Percentiles rank a stretch among this genome's conserved stretches.
These are phyloP conservation scores for Lutjanus erythropterus DNA, from an alignment of 2,113 vertebrate genomes.

Conservation along the genomic window DNA sequence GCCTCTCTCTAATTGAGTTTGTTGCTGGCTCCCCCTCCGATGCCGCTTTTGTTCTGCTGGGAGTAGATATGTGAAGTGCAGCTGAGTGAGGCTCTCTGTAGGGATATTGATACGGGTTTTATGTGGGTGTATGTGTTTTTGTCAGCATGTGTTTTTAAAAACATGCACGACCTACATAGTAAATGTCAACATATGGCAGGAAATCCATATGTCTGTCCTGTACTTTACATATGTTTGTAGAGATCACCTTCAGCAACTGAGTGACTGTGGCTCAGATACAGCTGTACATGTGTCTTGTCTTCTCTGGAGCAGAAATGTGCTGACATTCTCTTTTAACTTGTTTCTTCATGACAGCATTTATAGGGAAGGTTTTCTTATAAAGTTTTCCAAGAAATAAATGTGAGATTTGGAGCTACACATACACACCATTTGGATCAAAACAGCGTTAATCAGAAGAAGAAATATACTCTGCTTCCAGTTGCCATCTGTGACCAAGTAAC, in stretches of 20 bases:
- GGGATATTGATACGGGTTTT: constrained; percentile 45
- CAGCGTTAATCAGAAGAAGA: neutral
- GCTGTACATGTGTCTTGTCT: neutral
- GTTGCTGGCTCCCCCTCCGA: constrained; percentile 71
- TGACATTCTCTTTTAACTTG: neutral
- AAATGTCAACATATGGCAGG: constrained; percentile 37
- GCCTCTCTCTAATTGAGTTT: constrained; percentile 84
- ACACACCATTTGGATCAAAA: neutral
- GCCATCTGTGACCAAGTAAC: neutral
- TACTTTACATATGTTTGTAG: neutral
- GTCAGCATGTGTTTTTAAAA: constrained; percentile 27
- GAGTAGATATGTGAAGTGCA: constrained; percentile 69
- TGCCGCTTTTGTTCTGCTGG: constrained; percentile 63
- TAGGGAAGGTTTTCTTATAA: neutral
- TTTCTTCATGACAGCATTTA: neutral
- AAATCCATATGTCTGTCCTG: neutral
- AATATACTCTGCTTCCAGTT: too few relatives aligned
- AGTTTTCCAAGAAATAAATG: neutral
- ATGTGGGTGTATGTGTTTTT: constrained; percentile 16
- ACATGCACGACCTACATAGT: constrained; percentile 17
- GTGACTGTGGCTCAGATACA: neutral
- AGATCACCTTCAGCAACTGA: constrained; percentile 29
- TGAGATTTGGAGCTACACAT: neutral
- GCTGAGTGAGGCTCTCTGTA: constrained; percentile 62
- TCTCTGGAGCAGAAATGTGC: neutral